Conservation (phyloP, 37 sponge, comb jelly and placozoan species). For the Hexactinellida sp. region DNA sequence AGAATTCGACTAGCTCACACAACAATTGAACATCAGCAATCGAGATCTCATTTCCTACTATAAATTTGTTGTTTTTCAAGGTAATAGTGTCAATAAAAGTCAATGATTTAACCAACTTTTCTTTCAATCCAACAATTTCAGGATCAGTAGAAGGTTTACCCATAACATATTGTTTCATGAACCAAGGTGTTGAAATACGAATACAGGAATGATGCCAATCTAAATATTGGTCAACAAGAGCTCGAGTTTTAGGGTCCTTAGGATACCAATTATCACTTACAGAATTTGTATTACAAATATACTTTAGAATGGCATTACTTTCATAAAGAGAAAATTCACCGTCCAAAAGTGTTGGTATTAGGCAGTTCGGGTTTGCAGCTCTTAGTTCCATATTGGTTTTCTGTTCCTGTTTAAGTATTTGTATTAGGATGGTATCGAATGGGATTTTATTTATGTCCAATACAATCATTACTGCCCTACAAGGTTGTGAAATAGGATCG, state of each 20-base stretch:
- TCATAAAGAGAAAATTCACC: neutral
- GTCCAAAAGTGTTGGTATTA: neutral
- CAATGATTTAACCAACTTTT: constrained; percentile 19
- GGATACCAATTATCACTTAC: neutral
- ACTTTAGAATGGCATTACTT: neutral
- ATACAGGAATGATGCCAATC: neutral
- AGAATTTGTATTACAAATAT: neutral
- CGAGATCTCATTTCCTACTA: constrained; percentile 37
- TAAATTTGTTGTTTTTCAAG: constrained; percentile 40
- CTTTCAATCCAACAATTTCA: constrained; percentile 17
- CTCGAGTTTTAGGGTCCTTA: neutral
- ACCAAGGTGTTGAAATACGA: neutral
- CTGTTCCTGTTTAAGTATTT: neutral
- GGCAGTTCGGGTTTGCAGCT: neutral
- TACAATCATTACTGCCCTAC: neutral
- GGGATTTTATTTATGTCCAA: neutral
- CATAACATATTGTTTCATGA: neutral
- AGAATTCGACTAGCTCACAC: constrained; percentile 40
- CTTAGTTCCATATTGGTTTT: neutral
- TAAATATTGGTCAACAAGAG: neutral
- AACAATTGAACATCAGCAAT: constrained; percentile 48
- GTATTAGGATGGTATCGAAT: neutral
- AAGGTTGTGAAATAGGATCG: neutral
- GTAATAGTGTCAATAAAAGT: constrained; percentile 31
- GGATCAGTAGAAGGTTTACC: constrained; percentile 17